phyloP scores from a whole-genome alignment of 2,888 invertebrate genomes.

The Parthenolecanium corni region DNA sequence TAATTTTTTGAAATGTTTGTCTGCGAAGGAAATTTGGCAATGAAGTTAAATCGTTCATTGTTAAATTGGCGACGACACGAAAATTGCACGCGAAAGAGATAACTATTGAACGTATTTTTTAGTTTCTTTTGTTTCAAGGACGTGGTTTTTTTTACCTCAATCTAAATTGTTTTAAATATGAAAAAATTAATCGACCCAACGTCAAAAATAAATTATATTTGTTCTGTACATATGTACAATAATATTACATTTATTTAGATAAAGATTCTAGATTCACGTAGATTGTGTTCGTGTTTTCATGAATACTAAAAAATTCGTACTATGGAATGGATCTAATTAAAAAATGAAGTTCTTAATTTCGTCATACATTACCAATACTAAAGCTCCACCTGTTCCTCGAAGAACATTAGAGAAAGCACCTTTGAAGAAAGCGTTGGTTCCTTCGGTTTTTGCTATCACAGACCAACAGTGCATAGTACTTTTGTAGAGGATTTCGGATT shows the following conservation, averaged over 20 bases:
- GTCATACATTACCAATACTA: constrained; percentile 60
- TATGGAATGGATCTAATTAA: constrained; percentile 31
- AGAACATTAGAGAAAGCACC: constrained; percentile 55
- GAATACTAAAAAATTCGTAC: not conserved
- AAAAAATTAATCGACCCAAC: too few relatives aligned
- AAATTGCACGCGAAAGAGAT: too few relatives aligned
- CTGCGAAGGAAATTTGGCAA: not conserved
- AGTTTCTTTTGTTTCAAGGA: too few relatives aligned
- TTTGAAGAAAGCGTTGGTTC: constrained; percentile 58
- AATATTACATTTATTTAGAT: not conserved
- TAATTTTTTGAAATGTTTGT: not conserved
- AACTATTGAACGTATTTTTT: too few relatives aligned
- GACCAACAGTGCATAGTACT: constrained; percentile 59
- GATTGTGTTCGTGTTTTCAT: not conserved
- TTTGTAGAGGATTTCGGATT: constrained; percentile 54
- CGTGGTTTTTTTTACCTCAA: too few relatives aligned
- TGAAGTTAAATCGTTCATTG: too few relatives aligned
- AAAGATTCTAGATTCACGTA: not conserved
- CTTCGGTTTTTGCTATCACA: constrained; percentile 55
- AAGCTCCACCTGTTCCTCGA: constrained; percentile 52
- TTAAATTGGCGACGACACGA: too few relatives aligned
- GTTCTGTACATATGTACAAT: not conserved
- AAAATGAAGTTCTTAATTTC: constrained; percentile 47
- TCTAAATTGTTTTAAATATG: too few relatives aligned
- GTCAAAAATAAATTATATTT: too few relatives aligned